These are phyloP conservation scores for Spilosoma lubricipeda DNA, from an alignment of 2,888 invertebrate species.

Conservation along the genomic window DNA sequence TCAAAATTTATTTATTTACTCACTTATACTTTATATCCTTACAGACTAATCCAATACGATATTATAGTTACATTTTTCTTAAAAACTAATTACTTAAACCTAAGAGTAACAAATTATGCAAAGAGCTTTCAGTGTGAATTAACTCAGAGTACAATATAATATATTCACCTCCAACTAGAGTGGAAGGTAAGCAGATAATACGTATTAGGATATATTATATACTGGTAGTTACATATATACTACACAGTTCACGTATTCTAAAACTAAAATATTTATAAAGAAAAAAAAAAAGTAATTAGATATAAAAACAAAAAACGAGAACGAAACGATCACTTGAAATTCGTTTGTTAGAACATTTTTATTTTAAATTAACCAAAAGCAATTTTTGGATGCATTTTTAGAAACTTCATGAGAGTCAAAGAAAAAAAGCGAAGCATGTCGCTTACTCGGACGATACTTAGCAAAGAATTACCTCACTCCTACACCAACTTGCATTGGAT, in stretches of 20 bases:
- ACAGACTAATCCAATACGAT: too few relatives aligned
- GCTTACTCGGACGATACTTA: constrained; percentile 79
- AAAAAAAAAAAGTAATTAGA: background rate
- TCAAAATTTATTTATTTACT: too few relatives aligned
- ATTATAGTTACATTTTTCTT: too few relatives aligned
- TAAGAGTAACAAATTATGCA: too few relatives aligned
- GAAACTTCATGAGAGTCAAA: constrained; percentile 43
- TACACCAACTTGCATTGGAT: constrained; percentile 76
- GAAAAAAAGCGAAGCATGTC: constrained; percentile 69
- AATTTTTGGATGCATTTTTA: constrained; percentile 23
- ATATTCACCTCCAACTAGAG: too few relatives aligned
- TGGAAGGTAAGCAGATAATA: background rate
- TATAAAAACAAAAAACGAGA: background rate
- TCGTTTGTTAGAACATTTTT: background rate
- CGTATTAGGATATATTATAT: background rate
- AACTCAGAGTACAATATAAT: too few relatives aligned
- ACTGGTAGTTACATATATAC: too few relatives aligned
- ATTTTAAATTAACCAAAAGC: constrained; percentile 1
- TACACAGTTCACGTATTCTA: too few relatives aligned
- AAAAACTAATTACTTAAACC: too few relatives aligned
- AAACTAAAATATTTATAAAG: background rate
- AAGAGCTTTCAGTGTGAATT: too few relatives aligned
- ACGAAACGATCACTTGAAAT: background rate
- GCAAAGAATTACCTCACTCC: constrained; percentile 75
- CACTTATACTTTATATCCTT: too few relatives aligned